Percentiles rank a stretch among this genome's conserved stretches.
Evolutionary conservation across 2,888 invertebrate genomes (phyloP).

Genomic region (Brachyopa scutellaris): DNA sequence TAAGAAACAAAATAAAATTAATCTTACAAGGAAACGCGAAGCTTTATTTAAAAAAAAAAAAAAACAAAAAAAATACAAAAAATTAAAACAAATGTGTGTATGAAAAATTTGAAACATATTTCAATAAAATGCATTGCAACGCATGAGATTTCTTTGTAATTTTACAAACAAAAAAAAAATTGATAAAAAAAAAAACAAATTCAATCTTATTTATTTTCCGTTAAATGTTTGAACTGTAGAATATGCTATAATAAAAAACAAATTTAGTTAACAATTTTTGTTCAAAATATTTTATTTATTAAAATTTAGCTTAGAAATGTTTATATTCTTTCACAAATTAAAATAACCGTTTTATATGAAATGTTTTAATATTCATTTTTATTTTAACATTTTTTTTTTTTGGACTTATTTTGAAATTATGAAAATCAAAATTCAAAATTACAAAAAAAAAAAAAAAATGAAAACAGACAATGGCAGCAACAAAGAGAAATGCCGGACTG

Average conservation of each 20-base stretch:
- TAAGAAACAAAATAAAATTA: too few species aligned
- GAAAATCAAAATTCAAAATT: too few species aligned
- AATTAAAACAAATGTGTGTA: too few species aligned
- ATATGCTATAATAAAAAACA: slow-evolving; percentile 22
- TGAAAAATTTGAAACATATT: too few species aligned
- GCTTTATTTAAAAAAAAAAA: slow-evolving; percentile 1
- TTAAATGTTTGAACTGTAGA: slow-evolving; percentile 43
- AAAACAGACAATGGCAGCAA: slow-evolving; percentile 98
- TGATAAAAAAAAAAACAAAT: not conserved
- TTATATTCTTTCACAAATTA: slow-evolving; percentile 2
- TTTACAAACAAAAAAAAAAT: not conserved
- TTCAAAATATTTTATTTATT: slow-evolving; percentile 13
- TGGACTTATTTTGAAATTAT: too few species aligned
- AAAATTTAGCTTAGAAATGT: slow-evolving; percentile 37
- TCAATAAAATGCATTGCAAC: slow-evolving; percentile 60
- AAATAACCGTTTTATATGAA: too few species aligned
- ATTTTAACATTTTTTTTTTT: too few species aligned
- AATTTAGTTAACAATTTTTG: slow-evolving; percentile 14
- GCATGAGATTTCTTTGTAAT: slow-evolving; percentile 58
- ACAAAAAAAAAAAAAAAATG: slow-evolving; percentile 10
- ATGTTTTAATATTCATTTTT: not conserved
- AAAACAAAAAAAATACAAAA: not conserved
- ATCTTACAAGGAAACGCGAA: too few species aligned
- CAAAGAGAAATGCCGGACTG: slow-evolving; percentile 97
- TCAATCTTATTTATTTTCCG: too few species aligned